Evolutionary conservation across 1,140 invertebrate genomes (phyloP).

Genomic region (Tetramorium simillimum): DNA sequence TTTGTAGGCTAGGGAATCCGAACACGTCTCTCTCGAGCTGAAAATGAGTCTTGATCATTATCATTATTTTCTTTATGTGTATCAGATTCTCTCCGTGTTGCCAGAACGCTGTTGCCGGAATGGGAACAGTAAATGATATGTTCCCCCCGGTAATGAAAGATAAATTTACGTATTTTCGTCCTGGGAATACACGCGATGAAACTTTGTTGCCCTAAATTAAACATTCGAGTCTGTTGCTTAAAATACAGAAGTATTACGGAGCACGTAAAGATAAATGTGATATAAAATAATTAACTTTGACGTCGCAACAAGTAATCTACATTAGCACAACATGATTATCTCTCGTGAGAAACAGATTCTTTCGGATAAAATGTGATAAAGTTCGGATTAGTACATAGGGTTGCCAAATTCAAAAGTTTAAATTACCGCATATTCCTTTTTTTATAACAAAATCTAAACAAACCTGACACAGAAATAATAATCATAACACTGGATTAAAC

Average conservation of each 20-base stretch:
- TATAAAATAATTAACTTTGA: background rate
- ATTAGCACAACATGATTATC: background rate
- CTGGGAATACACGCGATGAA: background rate
- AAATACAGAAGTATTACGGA: background rate
- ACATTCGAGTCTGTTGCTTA: background rate
- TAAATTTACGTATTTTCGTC: background rate
- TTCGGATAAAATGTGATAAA: background rate
- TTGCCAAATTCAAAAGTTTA: too few relatives aligned
- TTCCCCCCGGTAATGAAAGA: background rate
- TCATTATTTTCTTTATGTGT: slow-evolving; percentile 5
- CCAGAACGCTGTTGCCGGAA: background rate
- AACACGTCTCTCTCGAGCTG: background rate
- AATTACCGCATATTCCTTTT: too few relatives aligned
- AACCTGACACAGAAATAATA: too few relatives aligned
- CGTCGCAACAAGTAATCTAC: background rate
- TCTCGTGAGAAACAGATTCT: background rate
- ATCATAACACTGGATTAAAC: too few relatives aligned
- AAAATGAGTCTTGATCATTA: background rate
- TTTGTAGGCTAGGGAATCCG: background rate
- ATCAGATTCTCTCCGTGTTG: background rate
- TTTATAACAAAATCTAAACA: too few relatives aligned
- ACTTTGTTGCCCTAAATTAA: background rate
- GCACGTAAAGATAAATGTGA: background rate
- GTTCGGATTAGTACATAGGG: background rate
- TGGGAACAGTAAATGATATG: slow-evolving; percentile 4